A percentile compares a stretch with the other conserved stretches of the same genome.
Evolutionary conservation across 2,797 vertebrate species (phyloP).

Genomic region (Merluccius polli): DNA sequence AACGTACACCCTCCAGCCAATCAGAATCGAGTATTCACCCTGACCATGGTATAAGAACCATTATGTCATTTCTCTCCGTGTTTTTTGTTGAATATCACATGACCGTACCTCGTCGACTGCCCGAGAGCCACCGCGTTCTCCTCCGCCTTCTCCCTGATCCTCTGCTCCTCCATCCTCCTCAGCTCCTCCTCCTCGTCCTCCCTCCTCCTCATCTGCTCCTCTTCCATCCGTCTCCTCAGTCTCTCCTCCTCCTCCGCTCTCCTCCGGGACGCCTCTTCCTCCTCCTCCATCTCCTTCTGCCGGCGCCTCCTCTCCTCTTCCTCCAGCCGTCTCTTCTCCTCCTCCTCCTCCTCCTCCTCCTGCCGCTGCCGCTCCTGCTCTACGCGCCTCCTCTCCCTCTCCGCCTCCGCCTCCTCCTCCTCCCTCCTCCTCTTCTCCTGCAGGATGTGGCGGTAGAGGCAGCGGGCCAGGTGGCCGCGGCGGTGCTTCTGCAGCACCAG

Average conservation of each 20-base stretch:
- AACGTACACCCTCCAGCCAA: too few species aligned
- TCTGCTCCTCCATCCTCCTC: slow-evolving; percentile 36
- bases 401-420: slow-evolving; percentile 62
- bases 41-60: too few species aligned
- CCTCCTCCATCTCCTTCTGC: slow-evolving; percentile 33
- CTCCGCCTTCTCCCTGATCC: background rate
- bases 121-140: background rate
- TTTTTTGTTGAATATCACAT: too few species aligned
- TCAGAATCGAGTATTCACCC: too few species aligned
- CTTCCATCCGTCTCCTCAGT: slow-evolving; percentile 41
- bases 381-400: slow-evolving; percentile 62
- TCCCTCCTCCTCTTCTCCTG: slow-evolving; percentile 72
- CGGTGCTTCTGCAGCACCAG: slow-evolving; percentile 84
- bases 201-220: slow-evolving; percentile 46
- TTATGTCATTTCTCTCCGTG: background rate
- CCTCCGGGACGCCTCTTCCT: slow-evolving; percentile 31
- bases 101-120: background rate
- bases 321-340: slow-evolving; percentile 29
- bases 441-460: slow-evolving; percentile 69
- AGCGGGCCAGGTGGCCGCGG: slow-evolving; percentile 77
- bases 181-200: background rate
- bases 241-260: slow-evolving; percentile 50
- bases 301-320: slow-evolving; percentile 26
- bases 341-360: slow-evolving; percentile 25
- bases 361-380: slow-evolving; percentile 54